Percentiles rank a stretch among this genome's conserved stretches.
Evolutionary conservation across 2,797 vertebrate genomes (phyloP).

Genomic region (Forpus xanthops): DNA sequence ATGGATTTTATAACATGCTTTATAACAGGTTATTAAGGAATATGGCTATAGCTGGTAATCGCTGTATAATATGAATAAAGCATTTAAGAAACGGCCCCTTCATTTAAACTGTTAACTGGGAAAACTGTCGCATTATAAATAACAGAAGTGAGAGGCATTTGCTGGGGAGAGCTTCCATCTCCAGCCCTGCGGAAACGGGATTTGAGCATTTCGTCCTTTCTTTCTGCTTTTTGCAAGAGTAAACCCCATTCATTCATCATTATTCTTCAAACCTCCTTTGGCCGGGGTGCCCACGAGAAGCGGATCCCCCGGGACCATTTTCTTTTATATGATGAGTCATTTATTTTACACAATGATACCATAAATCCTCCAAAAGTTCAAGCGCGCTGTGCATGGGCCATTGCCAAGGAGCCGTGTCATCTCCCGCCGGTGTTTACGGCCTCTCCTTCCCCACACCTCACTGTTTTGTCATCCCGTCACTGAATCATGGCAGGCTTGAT

Average conservation of each 20-base stretch:
- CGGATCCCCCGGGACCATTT: neutral
- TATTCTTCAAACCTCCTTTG: neutral
- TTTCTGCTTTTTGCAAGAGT: neutral
- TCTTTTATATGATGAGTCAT: conserved; percentile 2
- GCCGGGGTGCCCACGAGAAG: neutral
- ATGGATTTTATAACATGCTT: conserved; percentile 72
- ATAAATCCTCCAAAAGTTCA: conserved; percentile 19
- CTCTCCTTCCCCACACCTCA: conserved; percentile 22
- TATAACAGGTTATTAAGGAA: conserved; percentile 81
- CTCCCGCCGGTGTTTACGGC: neutral
- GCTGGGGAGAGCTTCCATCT: neutral
- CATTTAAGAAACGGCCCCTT: conserved; percentile 74
- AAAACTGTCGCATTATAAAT: conserved; percentile 66
- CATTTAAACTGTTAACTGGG: conserved; percentile 71
- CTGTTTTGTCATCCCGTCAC: conserved; percentile 14
- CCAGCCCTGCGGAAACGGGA: neutral
- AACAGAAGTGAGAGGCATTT: conserved; percentile 36
- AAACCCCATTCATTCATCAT: neutral
- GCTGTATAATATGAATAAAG: conserved; percentile 76
- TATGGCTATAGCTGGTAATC: conserved; percentile 74
- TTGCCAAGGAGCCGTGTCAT: conserved; percentile 15
- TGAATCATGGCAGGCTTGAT: neutral
- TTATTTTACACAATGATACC: neutral
- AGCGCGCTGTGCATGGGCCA: conserved; percentile 12
- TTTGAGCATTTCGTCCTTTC: neutral